Conservation (phyloP, 2,888 invertebrate species). For the Pollenia angustigena region DNA sequence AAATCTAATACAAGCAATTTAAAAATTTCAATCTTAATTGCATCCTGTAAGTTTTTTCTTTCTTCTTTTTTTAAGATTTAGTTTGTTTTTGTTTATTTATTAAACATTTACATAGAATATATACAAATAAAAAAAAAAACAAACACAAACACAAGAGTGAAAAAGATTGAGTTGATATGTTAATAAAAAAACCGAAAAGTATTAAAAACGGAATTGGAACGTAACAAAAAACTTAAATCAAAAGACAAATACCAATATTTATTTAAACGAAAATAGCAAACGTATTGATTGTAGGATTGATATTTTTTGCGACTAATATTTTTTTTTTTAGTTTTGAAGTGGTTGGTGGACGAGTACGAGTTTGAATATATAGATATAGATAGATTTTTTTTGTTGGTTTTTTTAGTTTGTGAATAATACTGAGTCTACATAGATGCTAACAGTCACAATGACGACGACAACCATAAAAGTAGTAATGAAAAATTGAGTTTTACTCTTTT, state of each 20-base stretch:
- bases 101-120: slow-evolving; percentile 13
- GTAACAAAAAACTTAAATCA: slow-evolving; percentile 37
- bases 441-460: slow-evolving; percentile 78
- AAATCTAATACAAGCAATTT: slow-evolving; percentile 55
- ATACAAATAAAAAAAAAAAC: neutral
- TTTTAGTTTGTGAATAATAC: slow-evolving; percentile 70
- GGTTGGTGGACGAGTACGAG: slow-evolving; percentile 71
- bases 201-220: slow-evolving; percentile 15
- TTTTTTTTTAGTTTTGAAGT: slow-evolving; percentile 61
- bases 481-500: slow-evolving; percentile 75
- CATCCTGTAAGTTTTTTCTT: slow-evolving; percentile 34
- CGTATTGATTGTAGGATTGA: slow-evolving; percentile 68
- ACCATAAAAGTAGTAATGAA: slow-evolving; percentile 79
- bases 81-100: slow-evolving; percentile 17
- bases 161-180: slow-evolving; percentile 27
- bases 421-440: slow-evolving; percentile 78
- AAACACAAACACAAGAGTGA: slow-evolving; percentile 2
- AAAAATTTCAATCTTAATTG: slow-evolving; percentile 52
- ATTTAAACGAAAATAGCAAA: slow-evolving; percentile 66
- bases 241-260: slow-evolving; percentile 64
- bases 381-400: slow-evolving; percentile 55
- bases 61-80: neutral
- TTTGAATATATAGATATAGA: slow-evolving; percentile 71
- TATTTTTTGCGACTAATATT: slow-evolving; percentile 57
- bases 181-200: slow-evolving; percentile 1